phyloP scores from a whole-genome alignment of 2,888 invertebrate genomes.

The Chouioia cunea region DNA sequence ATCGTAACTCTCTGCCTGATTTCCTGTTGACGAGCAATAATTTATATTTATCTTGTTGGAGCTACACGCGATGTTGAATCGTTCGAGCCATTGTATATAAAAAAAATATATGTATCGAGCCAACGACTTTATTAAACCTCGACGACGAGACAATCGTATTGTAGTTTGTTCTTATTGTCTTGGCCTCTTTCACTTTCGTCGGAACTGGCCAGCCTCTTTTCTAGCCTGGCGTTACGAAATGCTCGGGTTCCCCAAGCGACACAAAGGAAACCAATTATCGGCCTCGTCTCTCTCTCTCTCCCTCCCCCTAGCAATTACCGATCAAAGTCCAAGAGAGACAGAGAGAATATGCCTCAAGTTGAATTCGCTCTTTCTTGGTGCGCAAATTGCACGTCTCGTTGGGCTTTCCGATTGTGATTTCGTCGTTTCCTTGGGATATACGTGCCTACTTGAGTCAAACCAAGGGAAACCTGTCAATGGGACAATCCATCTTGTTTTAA shows the following conservation, averaged over 20 bases:
- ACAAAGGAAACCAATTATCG: constrained; percentile 53
- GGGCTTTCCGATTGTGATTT: background rate
- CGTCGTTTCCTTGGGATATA: background rate
- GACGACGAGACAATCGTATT: too few relatives aligned
- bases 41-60: too few relatives aligned
- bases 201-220: constrained; percentile 51
- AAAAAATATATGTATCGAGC: too few relatives aligned
- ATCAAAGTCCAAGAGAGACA: constrained; percentile 18
- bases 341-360: background rate
- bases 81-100: too few relatives aligned
- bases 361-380: constrained; percentile 4
- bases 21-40: too few relatives aligned
- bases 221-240: constrained; percentile 50
- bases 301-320: constrained; percentile 44
- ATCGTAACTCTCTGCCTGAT: too few relatives aligned
- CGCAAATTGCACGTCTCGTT: background rate
- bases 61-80: too few relatives aligned
- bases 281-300: too few relatives aligned
- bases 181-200: constrained; percentile 28
- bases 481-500: background rate
- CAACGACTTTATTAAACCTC: too few relatives aligned
- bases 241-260: constrained; percentile 45
- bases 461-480: background rate
- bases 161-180: background rate
- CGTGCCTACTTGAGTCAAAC: background rate